A percentile compares a stretch with the other conserved stretches of the same genome.
phyloP scores from a whole-genome alignment of 1,140 invertebrate genomes.

The Drosophila lini region DNA sequence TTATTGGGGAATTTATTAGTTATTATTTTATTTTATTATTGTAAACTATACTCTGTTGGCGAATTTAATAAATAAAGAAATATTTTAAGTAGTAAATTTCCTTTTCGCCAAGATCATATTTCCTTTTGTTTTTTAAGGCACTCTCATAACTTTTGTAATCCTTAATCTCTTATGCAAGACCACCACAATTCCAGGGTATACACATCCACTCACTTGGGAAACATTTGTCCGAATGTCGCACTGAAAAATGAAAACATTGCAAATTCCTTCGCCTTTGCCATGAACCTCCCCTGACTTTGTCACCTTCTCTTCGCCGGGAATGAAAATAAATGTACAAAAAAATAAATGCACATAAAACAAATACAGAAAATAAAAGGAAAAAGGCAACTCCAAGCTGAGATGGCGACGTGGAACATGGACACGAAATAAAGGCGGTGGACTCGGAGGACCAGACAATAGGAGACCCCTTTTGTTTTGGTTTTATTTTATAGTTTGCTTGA shows the following conservation, averaged over 20 bases:
- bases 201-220: background rate
- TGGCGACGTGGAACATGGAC: slow-evolving; percentile 55
- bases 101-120: background rate
- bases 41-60: no score
- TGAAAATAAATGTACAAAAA: slow-evolving; percentile 1
- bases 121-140: background rate
- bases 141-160: background rate
- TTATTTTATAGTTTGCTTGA: slow-evolving; percentile 1
- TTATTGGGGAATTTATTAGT: background rate
- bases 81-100: background rate
- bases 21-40: background rate
- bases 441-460: slow-evolving; percentile 7
- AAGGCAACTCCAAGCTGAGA: slow-evolving; percentile 38
- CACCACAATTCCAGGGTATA: slow-evolving; percentile 12
- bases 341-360: background rate
- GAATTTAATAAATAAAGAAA: no score
- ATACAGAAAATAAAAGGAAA: slow-evolving; percentile 12
- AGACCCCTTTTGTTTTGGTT: slow-evolving; percentile 4
- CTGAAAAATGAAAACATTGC: slow-evolving; percentile 65
- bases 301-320: slow-evolving; percentile 6
- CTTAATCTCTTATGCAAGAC: background rate
- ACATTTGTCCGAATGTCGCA: slow-evolving; percentile 51
- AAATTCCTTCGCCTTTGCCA: slow-evolving; percentile 48
- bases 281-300: slow-evolving; percentile 9
- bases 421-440: slow-evolving; percentile 34